Conservation (phyloP, 2,888 invertebrate species). For the Lacanobia wlatinum region DNA sequence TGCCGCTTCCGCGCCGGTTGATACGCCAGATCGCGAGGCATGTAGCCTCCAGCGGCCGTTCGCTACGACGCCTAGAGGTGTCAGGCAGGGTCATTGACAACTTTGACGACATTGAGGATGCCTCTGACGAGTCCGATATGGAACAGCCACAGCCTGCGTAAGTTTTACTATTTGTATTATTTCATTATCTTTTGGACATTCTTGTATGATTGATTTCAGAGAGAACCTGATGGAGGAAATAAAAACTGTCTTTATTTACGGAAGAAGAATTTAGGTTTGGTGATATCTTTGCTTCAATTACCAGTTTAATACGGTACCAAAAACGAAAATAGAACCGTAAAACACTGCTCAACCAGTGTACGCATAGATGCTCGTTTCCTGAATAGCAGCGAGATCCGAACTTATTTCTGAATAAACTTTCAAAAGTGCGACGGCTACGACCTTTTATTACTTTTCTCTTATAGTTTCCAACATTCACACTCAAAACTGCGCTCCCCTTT, state of each 20-base stretch:
- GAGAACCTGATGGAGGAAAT: background rate
- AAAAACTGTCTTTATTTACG: background rate
- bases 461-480: slow-evolving; percentile 16
- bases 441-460: slow-evolving; percentile 29
- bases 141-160: slow-evolving; percentile 85
- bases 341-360: background rate
- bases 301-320: background rate
- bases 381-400: slow-evolving; percentile 20
- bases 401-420: slow-evolving; percentile 20
- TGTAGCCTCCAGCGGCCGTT: slow-evolving; percentile 88
- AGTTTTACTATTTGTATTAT: slow-evolving; percentile 67
- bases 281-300: background rate
- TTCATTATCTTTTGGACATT: background rate
- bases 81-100: slow-evolving; percentile 89
- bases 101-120: slow-evolving; percentile 87
- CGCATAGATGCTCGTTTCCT: slow-evolving; percentile 17
- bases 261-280: background rate
- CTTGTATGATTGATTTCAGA: background rate
- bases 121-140: slow-evolving; percentile 86
- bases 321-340: slow-evolving; percentile 15
- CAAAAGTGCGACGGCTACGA: slow-evolving; percentile 11
- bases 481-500: slow-evolving; percentile 32
- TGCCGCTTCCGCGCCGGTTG: slow-evolving; percentile 87
- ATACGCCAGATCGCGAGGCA: slow-evolving; percentile 89
- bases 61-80: slow-evolving; percentile 88